Evolutionary conservation across 2,113 vertebrate species (phyloP).

Genomic region (Zeus faber): DNA sequence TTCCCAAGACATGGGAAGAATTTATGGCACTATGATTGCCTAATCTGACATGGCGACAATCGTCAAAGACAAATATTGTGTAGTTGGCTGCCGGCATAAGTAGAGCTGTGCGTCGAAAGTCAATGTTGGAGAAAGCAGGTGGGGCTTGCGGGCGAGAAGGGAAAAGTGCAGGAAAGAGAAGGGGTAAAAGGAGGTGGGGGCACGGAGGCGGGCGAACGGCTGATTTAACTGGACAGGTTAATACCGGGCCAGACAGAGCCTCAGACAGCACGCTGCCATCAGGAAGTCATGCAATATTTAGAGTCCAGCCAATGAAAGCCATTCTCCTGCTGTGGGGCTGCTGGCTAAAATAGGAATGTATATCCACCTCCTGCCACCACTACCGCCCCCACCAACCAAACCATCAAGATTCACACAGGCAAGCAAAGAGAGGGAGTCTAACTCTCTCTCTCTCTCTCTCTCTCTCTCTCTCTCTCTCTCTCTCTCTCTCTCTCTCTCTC

Average conservation of each 20-base stretch:
- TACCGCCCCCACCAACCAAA: no score
- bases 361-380: conserved; percentile 33
- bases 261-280: conserved; percentile 72
- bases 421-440: no score
- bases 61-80: no score
- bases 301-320: conserved; percentile 69
- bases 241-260: conserved; percentile 69
- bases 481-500: neutral
- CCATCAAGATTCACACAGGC: no score
- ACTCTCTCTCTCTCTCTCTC: neutral
- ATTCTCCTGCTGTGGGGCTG: conserved; percentile 53
- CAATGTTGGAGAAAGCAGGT: conserved; percentile 32
- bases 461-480: neutral
- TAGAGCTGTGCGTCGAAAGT: conserved; percentile 22
- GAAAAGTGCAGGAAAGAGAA: conserved; percentile 7
- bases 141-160: conserved; percentile 15
- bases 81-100: conserved; percentile 20
- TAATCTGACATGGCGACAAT: no score
- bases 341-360: conserved; percentile 67
- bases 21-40: no score
- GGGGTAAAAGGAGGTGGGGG: conserved; percentile 23
- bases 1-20: no score
- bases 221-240: conserved; percentile 83
- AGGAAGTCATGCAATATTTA: conserved; percentile 82
- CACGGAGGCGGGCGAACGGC: conserved; percentile 52